phyloP scores from a whole-genome alignment of 2,797 vertebrate genomes.

The Malacoraja senta region DNA sequence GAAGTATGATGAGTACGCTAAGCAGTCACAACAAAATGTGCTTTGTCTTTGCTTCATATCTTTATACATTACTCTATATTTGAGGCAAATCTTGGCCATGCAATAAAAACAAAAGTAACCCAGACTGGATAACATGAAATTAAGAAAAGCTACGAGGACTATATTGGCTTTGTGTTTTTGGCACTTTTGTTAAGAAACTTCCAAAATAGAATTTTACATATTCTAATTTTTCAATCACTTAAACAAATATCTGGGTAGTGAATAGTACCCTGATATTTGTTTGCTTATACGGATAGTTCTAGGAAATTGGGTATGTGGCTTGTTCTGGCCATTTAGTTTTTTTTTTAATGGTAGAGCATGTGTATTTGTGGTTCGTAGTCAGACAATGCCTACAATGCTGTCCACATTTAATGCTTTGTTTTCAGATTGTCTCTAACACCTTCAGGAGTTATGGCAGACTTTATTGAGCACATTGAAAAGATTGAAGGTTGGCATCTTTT shows the following conservation, averaged over 20 bases:
- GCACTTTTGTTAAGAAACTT: neutral
- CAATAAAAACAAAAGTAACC: neutral
- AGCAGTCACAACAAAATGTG: neutral
- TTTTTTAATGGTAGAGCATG: neutral
- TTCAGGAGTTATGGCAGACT: neutral
- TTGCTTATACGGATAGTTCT: neutral
- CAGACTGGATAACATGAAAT: neutral
- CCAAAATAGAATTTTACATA: neutral
- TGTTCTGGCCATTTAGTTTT: neutral
- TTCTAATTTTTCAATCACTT: neutral
- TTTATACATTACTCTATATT: too few species aligned
- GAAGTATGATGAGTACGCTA: neutral
- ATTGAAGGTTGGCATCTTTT: neutral
- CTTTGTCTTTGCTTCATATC: neutral
- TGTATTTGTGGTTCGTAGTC: neutral
- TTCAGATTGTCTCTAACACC: neutral
- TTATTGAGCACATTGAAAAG: neutral
- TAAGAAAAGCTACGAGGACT: neutral
- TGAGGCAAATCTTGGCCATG: too few species aligned
- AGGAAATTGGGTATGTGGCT: neutral
- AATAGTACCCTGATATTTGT: neutral
- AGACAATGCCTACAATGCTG: neutral
- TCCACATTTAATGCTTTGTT: conserved; percentile 29
- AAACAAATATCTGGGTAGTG: neutral
- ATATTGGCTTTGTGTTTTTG: neutral